Evolutionary conservation across 2,888 invertebrate genomes (phyloP), one percentile per base, ranked within the genome.

Genomic region (Neocrepidodera transversa): DNA sequence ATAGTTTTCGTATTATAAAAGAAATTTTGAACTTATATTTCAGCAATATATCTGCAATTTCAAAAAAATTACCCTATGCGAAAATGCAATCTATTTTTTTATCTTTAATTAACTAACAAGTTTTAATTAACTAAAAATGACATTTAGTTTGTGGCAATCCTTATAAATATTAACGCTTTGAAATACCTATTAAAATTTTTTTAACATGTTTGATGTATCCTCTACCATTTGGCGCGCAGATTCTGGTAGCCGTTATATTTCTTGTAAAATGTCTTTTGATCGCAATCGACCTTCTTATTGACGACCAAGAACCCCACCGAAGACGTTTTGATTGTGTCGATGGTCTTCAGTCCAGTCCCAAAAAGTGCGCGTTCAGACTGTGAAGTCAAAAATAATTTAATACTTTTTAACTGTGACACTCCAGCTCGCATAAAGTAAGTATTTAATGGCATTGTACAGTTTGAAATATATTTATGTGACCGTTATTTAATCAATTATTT

Each of bases 221-320:
- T 48, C 47, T 36, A 48, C 18, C 6, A 32, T 5, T 36, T 17
- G 10, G 13, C 11, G 11, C 32, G 47, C 2, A n/a, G n/a, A 26
- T 26, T 4, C 13, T 30, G 14, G 18, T 13, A 4, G 18, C 18
- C 17, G 18, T 26, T 28, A 10, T 50, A 23, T 42, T 42, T 51
- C 40, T 40, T 40, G 40, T 17, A 38, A 42, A 40, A 26, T 40
- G 16, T 28, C 18, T 42, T 30, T 40, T n/a, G 8, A 30, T 42
- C 53, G 53, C 67, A n/a, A n/a, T n/a, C n/a, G 67, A 65, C 68
- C 68, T 68, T 67, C 67, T 66, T 51, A 60, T 54, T 38, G 54
- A 58, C 68, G 68, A 63, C 66, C 68, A 66, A 67, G 66, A 67
- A n/a, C 68, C 64, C 60, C 62, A 36, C 58, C 32, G 52, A 63